Evolutionary conservation across 2,113 vertebrate genomes (phyloP), one percentile per base, ranked within the genome.

Genomic region (Butorides virescens): DNA sequence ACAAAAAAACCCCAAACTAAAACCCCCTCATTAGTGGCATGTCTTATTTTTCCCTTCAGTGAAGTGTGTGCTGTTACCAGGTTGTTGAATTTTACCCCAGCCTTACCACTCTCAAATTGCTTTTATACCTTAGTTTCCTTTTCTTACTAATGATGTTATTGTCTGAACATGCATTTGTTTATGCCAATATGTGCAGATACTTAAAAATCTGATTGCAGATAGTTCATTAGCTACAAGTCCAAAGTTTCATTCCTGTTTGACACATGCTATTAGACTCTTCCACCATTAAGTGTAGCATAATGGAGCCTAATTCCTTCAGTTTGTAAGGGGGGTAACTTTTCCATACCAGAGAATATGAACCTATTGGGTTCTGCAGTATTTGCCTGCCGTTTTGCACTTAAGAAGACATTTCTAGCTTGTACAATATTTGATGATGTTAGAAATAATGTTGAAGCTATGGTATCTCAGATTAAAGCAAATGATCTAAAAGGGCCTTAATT

Each of bases 381-480:
- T 79, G 4, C 20, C n/a, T 88, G 36, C 9, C 4, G 0, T 72
- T 81, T 81, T 34, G 11, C 17, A 47, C 3, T 23, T 23, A 37
- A 36, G 22, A 72, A 55, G 32, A 59, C 26, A 23, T 53, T 87
- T 49, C 37, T 65, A 22, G 30, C 22, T 87, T 91, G 21, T 46
- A 20, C 7, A 21, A 0, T 63, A 29, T 63, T 83, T 86, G 25
- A n/a, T 29, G 0, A 0, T 55, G 8, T 47, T 79, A 39, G 13
- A 61, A 61, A 59, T 81, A 22, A 13, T 22, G 10, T 25, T 79
- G 37, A 58, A 88, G 13, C 13, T 37, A 6, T 47, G 5, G 19
- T 63, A 19, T 63, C 30, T 87, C 15, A 42, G 21, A 50, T 62
- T 56, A 9, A 59, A 71, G 39, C 4, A 78, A 66, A 30, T 44